These are phyloP conservation scores for Empidonax traillii DNA, from an alignment of 2,113 vertebrate genomes.

Conservation along the genomic window DNA sequence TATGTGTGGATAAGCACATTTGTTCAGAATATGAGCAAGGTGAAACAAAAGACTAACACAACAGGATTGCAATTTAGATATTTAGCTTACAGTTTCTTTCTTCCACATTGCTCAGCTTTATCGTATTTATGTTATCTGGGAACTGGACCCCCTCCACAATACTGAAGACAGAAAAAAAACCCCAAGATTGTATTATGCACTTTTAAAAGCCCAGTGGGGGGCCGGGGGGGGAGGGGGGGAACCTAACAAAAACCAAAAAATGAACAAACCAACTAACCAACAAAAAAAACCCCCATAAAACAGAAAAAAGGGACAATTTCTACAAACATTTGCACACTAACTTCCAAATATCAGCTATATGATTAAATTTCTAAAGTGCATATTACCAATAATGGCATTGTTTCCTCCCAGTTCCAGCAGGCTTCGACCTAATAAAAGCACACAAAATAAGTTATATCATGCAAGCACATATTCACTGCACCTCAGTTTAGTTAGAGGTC, in stretches of 20 bases:
- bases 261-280: not conserved
- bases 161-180: not conserved
- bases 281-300: not conserved
- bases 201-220: not conserved
- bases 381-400: constrained; percentile 93
- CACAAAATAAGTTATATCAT: not conserved
- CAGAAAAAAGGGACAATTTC: not conserved
- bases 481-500: not conserved
- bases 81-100: not conserved
- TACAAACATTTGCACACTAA: not conserved
- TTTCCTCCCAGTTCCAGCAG: constrained; percentile 95
- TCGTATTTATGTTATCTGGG: not conserved
- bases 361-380: not conserved
- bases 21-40: not conserved
- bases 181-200: rapidly evolving
- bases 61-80: not conserved
- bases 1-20: not conserved
- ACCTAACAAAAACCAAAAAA: not conserved
- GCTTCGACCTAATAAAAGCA: constrained; percentile 78
- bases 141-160: not conserved
- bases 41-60: not conserved
- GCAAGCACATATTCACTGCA: rapidly evolving
- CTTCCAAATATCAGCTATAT: not conserved
- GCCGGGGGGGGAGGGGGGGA: rapidly evolving
- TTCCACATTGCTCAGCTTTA: not conserved